A percentile compares a stretch with the other conserved stretches of the same genome.
phyloP scores from a whole-genome alignment of 2,888 invertebrate genomes.

The Drosophila melanosoma region DNA sequence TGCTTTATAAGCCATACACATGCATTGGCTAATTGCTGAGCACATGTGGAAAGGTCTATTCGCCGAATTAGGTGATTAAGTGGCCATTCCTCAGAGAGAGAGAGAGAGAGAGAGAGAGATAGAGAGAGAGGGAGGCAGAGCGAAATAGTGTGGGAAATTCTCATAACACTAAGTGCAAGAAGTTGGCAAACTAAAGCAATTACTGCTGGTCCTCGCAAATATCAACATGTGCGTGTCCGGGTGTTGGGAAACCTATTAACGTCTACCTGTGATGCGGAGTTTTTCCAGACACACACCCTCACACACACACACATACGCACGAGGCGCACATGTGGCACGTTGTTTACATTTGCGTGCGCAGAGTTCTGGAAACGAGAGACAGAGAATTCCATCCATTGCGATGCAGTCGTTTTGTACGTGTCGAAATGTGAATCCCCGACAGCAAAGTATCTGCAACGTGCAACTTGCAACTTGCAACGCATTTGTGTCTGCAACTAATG shows the following conservation, averaged over 20 bases:
- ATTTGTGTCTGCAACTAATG: slow-evolving; percentile 52
- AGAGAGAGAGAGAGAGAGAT: background rate
- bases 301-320: background rate
- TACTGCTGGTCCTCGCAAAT: slow-evolving; percentile 22
- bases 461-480: slow-evolving; percentile 33
- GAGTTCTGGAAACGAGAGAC: slow-evolving; percentile 35
- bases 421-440: slow-evolving; percentile 67
- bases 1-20: background rate
- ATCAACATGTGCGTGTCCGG: slow-evolving; percentile 32
- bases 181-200: slow-evolving; percentile 55
- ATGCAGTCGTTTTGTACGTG: slow-evolving; percentile 54
- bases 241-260: slow-evolving; percentile 33
- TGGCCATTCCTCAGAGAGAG: background rate
- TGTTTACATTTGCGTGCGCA: slow-evolving; percentile 58
- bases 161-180: slow-evolving; percentile 15
- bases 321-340: slow-evolving; percentile 45
- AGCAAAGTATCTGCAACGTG: slow-evolving; percentile 49
- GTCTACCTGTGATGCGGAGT: slow-evolving; percentile 44
- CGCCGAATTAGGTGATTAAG: slow-evolving; percentile 31
- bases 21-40: background rate
- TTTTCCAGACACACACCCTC: slow-evolving; percentile 36
- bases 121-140: background rate
- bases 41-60: slow-evolving; percentile 27
- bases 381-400: slow-evolving; percentile 35
- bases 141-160: slow-evolving; percentile 10